Evolutionary conservation across 2,888 invertebrate species (phyloP), one percentile per base, ranked within the genome.

Genomic region (Altica lythri): DNA sequence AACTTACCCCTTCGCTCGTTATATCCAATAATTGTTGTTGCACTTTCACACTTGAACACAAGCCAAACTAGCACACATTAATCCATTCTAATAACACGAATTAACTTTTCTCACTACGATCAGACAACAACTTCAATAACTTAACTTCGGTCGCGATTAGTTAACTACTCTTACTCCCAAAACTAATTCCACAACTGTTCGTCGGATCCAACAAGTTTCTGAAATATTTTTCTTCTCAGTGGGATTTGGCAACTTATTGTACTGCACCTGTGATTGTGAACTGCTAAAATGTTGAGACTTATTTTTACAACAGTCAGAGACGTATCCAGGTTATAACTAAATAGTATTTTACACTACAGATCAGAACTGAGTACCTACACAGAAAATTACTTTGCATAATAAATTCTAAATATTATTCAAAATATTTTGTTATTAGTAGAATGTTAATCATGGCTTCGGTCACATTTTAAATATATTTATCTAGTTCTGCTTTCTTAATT

Each of bases 131-230:
- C 34, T 46, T 22, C 10, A n/a, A n/a, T n/a, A n/a, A n/a, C n/a
- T 34, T 22, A 19, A 17, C 27, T 25, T 8, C 34, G 22, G 22
- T 35, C 35, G 13, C 27, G 35, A 10, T 37, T 16, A 17, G 25
- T 35, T 37, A 25, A 13, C 19, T 34, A 46, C 4, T 17, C 32
- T 35, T 46, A 19, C 10, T 37, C 35, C 25, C 35, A 6, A 16
- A 46, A 46, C 35, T 46, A 35, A 46, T 46, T 35, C 17, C 27
- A 13, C 45, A 12, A 44, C 43, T 30, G 30, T 22, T 27, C 14
- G 6, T 14, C 22, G 29, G 40, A 49, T 55, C 51, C 25, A 51
- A 55, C 55, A 55, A 55, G 51, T 55, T 49, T 51, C 46, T 35
- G n/a, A 35, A 38, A 37, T 37, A 29, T 13, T 42, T 40, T 42